Base-by-base conservation (phyloP, 2,888 invertebrate genomes). In the Lasioglossum pauxillum region DNA sequence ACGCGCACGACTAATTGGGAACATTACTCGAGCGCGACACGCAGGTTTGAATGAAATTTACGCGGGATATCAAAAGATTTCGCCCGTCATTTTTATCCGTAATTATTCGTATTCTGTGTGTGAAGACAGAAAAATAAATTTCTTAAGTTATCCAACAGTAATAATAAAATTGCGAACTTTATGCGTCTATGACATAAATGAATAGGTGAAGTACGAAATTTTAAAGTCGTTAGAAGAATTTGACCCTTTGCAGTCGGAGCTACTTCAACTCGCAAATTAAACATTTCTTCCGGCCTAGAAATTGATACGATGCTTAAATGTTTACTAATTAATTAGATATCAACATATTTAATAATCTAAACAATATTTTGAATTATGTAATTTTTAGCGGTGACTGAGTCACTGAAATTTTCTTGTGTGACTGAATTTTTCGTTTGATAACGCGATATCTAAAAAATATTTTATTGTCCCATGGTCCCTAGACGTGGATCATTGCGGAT, bases 1-100 rank as follows among this genome's bases (percentile, higher is more conserved):
- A 72, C 69, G 83, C 73, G 82, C 78, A 84, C 80, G 77, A 83
- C 14, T 74, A 77, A 46, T 16, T 64, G 16, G 12, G n/a, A 57
- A 12, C n/a, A n/a, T 57, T n/a, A 5, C 57, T n/a, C 57, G 57
- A 57, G 57, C 23, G 12, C 12, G 10, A 57, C n/a, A n/a, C 57
- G n/a, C 57, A n/a, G 57, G 12, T 57, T 57, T 57, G 4, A n/a
- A 57, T 57, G 53, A 53, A 53, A 57, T 57, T n/a, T 57, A 5
- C 57, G 57, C 12, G n/a, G n/a, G n/a, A n/a, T 57, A n/a, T 10
- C 8, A n/a, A 12, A 19, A 23, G 23, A 53, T 53, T 23, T 53
- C 7, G 2, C 7, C 4, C 23, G 2, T 10, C 8, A 53, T 23
- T 53, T 53, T 23, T 2, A 53, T 53, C 53, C 53, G 53, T 23